phyloP scores from a whole-genome alignment of 1,140 invertebrate species.

The Alviniconcha marisindica region DNA sequence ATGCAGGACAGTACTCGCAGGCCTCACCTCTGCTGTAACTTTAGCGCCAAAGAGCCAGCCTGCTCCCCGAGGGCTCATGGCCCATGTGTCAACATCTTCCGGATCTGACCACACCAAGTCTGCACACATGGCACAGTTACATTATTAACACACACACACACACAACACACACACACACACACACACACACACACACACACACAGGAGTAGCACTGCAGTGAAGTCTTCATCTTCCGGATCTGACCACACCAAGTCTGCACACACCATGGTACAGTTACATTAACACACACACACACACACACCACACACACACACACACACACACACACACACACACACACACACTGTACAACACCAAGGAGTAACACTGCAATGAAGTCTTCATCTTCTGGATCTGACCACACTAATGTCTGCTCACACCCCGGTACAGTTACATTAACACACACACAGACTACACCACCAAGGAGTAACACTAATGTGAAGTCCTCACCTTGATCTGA shows the following conservation, averaged over 20 bases:
- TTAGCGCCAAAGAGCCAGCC: slow-evolving; percentile 97
- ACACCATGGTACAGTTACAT: slow-evolving; percentile 46
- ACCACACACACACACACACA: too few relatives aligned
- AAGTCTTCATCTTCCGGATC: slow-evolving; percentile 98
- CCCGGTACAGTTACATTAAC: too few relatives aligned
- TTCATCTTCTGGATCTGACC: slow-evolving; percentile 99
- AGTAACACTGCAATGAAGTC: too few relatives aligned
- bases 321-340: too few relatives aligned
- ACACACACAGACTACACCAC: slow-evolving; percentile 98
- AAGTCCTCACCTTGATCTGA: slow-evolving; percentile 98
- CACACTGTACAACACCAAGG: too few relatives aligned
- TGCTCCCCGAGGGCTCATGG: slow-evolving; percentile 97
- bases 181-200: too few relatives aligned
- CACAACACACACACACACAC: too few relatives aligned
- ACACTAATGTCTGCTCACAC: too few relatives aligned
- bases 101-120: slow-evolving; percentile 97
- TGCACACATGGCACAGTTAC: slow-evolving; percentile 49
- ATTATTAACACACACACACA: too few relatives aligned
- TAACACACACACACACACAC: too few relatives aligned
- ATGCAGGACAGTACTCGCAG: too few relatives aligned
- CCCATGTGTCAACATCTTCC: slow-evolving; percentile 94
- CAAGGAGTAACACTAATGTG: slow-evolving; percentile 94
- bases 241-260: slow-evolving; percentile 90
- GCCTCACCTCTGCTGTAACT: slow-evolving; percentile 87
- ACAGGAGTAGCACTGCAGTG: too few relatives aligned